Conservation (phyloP, 2,888 invertebrate species). For the Ennomos fuscantarius region DNA sequence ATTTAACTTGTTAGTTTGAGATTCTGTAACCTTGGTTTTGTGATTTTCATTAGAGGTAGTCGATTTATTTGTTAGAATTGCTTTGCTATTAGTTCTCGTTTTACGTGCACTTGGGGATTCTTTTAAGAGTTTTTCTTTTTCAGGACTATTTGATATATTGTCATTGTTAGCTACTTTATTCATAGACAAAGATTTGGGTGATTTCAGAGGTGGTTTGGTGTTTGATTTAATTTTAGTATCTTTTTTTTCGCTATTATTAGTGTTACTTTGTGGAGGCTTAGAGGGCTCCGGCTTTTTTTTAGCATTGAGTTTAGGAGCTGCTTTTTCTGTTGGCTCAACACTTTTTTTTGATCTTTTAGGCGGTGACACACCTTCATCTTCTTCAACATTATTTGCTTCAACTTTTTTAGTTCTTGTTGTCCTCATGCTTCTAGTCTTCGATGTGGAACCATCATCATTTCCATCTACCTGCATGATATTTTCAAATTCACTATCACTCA, state of each 20-base stretch:
- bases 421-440: slow-evolving; percentile 54
- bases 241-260: slow-evolving; percentile 6
- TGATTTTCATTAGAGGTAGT: slow-evolving; percentile 5
- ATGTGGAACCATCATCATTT: slow-evolving; percentile 56
- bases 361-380: slow-evolving; percentile 59
- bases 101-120: slow-evolving; percentile 25
- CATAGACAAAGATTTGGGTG: slow-evolving; percentile 22
- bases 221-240: not conserved
- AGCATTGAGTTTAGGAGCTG: slow-evolving; percentile 4
- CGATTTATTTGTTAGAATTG: slow-evolving; percentile 14
- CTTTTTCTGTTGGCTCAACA: not conserved
- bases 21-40: slow-evolving; percentile 17
- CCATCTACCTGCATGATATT: slow-evolving; percentile 70
- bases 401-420: slow-evolving; percentile 46
- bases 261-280: slow-evolving; percentile 21
- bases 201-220: slow-evolving; percentile 6
- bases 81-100: slow-evolving; percentile 34
- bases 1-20: slow-evolving; percentile 25
- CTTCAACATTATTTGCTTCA: slow-evolving; percentile 37
- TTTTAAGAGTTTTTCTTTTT: slow-evolving; percentile 11
- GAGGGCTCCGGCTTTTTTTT: slow-evolving; percentile 18
- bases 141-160: slow-evolving; percentile 1
- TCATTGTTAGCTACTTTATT: slow-evolving; percentile 17
- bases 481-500: slow-evolving; percentile 42
- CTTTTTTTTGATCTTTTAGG: slow-evolving; percentile 61